Evolutionary conservation across 2,113 vertebrate genomes (phyloP).

Genomic region (Elephantulus edwardii): DNA sequence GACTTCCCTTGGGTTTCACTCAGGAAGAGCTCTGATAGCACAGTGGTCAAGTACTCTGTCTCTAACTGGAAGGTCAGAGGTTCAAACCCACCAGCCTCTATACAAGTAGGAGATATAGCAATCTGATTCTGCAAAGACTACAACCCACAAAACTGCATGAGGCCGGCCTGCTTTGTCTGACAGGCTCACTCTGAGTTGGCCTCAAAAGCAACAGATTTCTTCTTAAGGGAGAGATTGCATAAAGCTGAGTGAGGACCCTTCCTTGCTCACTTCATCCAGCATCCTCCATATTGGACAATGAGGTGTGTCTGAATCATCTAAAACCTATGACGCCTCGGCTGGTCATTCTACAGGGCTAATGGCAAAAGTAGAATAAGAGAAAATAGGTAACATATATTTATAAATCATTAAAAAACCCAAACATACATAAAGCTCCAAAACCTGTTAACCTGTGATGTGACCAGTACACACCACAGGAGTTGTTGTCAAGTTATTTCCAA

Average conservation of each 20-base stretch:
- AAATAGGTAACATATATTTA: background rate
- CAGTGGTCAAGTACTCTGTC: background rate
- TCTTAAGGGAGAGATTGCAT: background rate
- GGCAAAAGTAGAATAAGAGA: background rate
- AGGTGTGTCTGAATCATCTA: background rate
- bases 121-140: background rate
- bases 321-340: background rate
- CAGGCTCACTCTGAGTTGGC: background rate
- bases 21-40: background rate
- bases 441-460: background rate
- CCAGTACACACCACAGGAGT: background rate
- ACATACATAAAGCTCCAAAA: background rate
- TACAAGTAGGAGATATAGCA: background rate
- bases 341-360: background rate
- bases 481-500: background rate
- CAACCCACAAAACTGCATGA: background rate
- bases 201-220: background rate
- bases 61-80: background rate
- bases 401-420: background rate
- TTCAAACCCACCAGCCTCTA: background rate
- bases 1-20: background rate
- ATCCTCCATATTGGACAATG: fast-evolving
- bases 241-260: background rate
- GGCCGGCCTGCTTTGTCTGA: background rate
- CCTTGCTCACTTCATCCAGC: no score